Conservation (phyloP, 2,113 vertebrate species). For the Gallinago jamesoni region DNA sequence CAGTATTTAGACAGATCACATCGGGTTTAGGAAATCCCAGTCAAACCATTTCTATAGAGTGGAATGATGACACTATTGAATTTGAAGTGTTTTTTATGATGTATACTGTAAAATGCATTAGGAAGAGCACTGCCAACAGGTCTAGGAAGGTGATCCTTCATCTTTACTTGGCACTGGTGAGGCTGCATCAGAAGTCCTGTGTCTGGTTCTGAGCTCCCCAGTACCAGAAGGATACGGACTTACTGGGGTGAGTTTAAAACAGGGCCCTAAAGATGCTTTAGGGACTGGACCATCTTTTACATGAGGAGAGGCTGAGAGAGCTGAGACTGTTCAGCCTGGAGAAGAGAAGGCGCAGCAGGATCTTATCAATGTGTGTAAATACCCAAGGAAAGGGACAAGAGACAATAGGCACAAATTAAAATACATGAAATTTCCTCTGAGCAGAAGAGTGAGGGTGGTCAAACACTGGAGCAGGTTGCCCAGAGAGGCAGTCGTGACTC, state of each 20-base stretch:
- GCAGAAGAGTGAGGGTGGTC: neutral
- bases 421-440: neutral
- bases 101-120: neutral
- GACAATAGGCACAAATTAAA: neutral
- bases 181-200: neutral
- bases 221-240: neutral
- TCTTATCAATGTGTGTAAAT: neutral
- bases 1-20: neutral
- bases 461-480: neutral
- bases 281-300: neutral
- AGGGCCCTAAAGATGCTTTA: neutral
- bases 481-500: neutral
- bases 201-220: neutral
- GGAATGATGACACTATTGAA: neutral
- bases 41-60: neutral
- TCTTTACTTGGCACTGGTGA: neutral
- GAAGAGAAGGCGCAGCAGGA: neutral
- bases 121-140: neutral
- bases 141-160: neutral
- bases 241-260: rapidly evolving
- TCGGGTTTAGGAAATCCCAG: neutral
- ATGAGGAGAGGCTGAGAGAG: neutral
- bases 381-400: neutral
- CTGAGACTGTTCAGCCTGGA: neutral
- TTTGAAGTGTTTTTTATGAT: neutral